Base-by-base conservation (phyloP, 2,113 vertebrate genomes). In the Pedetes capensis region DNA sequence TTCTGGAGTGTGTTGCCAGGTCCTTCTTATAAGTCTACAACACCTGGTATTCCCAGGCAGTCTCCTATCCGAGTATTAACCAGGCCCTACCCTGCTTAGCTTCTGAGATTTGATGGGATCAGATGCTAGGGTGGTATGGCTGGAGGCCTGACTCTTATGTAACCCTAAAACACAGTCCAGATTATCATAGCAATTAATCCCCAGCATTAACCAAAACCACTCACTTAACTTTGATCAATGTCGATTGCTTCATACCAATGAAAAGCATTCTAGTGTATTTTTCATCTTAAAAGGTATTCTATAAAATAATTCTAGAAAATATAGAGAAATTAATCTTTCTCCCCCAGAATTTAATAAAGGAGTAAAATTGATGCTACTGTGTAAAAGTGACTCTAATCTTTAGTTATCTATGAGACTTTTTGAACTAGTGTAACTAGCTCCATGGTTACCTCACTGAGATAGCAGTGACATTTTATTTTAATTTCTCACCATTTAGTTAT, bases 381-480 rank as follows among this genome's bases (percentile, higher is more conserved):
- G 16, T 69, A 27, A 69, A 81, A 91, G 83, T 39, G 49, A 85
- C 32, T 79, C 42, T 14, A 44, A 27, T 63, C 20, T 66, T n/a
- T 18, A n/a, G 47, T 16, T 76, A 23, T 66, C 86, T 42, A 37
- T 34, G 44, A 37, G 75, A 39, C 14, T 82, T 72, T 53, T 79
- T 27, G 32, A 51, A 42, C 66, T 59, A 84, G 22, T 87, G 80
- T 76, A 49, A n/a, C 71, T 84, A 78, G 72, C 71, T 95, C 80
- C 87, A 57, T 75, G 89, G 69, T 87, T 82, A 95, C 75, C 39
- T 82, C 63, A 10, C 51, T 37, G 49, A 85, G 55, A n/a, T 29
- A 89, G 85, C 22, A 64, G 47, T 32, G 57, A 91, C 32, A 44
- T 93, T 92, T 80, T 79, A 61, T 87, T 93, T 92, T 92, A 75